Conservation (phyloP, 2,888 invertebrate genomes). For the Calliphora vomitoria region DNA sequence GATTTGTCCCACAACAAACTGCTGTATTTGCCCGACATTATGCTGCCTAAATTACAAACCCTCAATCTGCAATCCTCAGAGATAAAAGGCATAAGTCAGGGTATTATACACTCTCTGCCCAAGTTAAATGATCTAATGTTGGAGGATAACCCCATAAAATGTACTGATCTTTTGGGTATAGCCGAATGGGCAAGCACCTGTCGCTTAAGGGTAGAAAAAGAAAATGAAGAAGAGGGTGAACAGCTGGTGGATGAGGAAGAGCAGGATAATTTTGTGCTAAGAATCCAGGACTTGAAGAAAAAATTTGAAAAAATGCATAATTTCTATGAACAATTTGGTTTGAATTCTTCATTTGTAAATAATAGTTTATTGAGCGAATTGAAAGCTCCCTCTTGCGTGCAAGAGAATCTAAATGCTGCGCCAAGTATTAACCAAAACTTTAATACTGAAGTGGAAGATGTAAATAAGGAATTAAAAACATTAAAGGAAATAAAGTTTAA, state of each 20-base stretch:
- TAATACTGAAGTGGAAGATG: background rate
- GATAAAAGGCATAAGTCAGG: constrained; percentile 82
- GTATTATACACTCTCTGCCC: constrained; percentile 83
- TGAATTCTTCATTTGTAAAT: constrained; percentile 46
- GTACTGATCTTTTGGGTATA: constrained; percentile 83
- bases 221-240: constrained; percentile 22
- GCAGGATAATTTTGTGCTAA: constrained; percentile 33
- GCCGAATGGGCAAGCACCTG: constrained; percentile 84
- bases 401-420: constrained; percentile 20
- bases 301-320: constrained; percentile 81
- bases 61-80: constrained; percentile 82
- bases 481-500: constrained; percentile 59
- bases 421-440: background rate
- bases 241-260: constrained; percentile 15
- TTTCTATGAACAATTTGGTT: constrained; percentile 80
- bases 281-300: constrained; percentile 78
- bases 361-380: background rate
- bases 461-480: constrained; percentile 4
- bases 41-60: constrained; percentile 81
- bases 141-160: constrained; percentile 84
- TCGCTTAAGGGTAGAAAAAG: constrained; percentile 75
- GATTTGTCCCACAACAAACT: constrained; percentile 83
- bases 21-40: constrained; percentile 83
- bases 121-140: constrained; percentile 82
- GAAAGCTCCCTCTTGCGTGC: constrained; percentile 67